These are phyloP conservation scores for Sus cebifrons DNA, from an alignment of 2,797 vertebrate species.

Conservation along the genomic window DNA sequence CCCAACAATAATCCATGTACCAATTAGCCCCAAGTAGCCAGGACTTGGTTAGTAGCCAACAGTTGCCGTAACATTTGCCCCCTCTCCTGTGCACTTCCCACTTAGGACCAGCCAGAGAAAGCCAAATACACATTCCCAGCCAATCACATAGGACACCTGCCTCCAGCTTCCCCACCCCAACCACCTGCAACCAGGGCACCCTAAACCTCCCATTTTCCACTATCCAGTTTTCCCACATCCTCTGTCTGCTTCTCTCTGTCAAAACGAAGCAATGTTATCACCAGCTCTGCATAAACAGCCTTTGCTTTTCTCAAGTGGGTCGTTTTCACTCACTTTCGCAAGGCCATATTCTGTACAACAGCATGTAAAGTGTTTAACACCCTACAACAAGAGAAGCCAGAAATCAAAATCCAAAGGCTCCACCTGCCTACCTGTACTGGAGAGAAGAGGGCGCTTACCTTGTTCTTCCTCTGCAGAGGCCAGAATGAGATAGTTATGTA, in stretches of 20 bases:
- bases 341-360: background rate
- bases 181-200: background rate
- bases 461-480: background rate
- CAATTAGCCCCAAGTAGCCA: too few relatives aligned
- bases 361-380: background rate
- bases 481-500: background rate
- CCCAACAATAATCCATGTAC: background rate
- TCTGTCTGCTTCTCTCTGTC: background rate
- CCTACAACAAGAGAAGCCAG: background rate
- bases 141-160: too few relatives aligned
- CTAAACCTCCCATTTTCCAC: background rate
- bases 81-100: background rate
- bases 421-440: background rate
- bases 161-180: background rate
- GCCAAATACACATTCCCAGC: background rate
- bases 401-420: background rate
- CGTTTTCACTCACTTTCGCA: background rate
- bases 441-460: background rate
- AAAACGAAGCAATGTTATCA: background rate
- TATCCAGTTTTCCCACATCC: too few relatives aligned
- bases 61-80: background rate
- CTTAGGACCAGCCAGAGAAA: background rate
- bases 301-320: background rate
- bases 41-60: background rate
- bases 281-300: background rate